Conservation (phyloP, 2,113 vertebrate species). For the Psettodes erumei region DNA sequence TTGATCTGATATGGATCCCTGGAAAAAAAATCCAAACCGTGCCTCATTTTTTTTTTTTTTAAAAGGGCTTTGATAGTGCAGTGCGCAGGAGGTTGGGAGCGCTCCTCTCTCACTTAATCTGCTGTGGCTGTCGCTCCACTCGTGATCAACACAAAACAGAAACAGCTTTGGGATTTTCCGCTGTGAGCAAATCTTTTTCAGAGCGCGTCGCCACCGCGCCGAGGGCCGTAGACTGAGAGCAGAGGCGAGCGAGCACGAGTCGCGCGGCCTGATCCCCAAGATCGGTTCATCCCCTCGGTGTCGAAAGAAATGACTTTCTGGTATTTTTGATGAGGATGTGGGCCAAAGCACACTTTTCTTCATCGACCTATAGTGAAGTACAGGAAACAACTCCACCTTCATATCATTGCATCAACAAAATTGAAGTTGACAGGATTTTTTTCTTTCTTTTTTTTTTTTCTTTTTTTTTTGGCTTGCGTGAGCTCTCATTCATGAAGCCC, state of each 20-base stretch:
- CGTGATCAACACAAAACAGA: conserved; percentile 6
- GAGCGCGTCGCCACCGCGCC: neutral
- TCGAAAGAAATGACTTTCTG: neutral
- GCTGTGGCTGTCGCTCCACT: neutral
- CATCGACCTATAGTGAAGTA: neutral
- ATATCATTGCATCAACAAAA: neutral
- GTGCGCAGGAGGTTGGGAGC: neutral
- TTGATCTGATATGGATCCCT: neutral
- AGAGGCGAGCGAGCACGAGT: neutral
- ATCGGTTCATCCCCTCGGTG: neutral
- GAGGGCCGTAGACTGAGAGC: neutral
- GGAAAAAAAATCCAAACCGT: too few relatives aligned
- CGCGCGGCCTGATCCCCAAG: conserved; percentile 9
- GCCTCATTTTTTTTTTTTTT: too few relatives aligned
- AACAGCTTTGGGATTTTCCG: conserved; percentile 39
- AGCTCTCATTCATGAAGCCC: conserved; percentile 19
- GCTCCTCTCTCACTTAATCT: neutral
- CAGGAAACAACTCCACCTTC: too few relatives aligned
- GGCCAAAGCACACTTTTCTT: neutral
- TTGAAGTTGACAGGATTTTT: neutral
- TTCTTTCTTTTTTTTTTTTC: too few relatives aligned
- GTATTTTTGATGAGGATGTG: neutral
- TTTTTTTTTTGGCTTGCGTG: conserved; percentile 1
- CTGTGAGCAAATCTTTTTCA: conserved; percentile 13
- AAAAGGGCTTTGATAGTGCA: conserved; percentile 4